Evolutionary conservation across 2,113 vertebrate species (phyloP).

Genomic region (Aptenodytes patagonicus): DNA sequence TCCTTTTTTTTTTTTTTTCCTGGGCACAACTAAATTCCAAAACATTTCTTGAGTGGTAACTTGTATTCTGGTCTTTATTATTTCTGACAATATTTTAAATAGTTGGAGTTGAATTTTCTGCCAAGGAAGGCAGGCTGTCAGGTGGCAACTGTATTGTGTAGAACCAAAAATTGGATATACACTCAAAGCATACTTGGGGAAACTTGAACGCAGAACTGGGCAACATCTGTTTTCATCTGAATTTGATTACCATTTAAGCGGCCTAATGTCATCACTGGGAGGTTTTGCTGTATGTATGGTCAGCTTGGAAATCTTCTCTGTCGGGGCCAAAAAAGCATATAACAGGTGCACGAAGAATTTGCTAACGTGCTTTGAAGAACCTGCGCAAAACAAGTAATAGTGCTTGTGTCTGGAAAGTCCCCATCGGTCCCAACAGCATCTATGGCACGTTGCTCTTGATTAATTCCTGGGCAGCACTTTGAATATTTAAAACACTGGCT

Average conservation of each 20-base stretch:
- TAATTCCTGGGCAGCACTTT: not conserved
- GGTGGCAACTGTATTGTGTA: not conserved
- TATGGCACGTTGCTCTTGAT: not conserved
- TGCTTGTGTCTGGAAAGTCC: not conserved
- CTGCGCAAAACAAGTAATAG: not conserved
- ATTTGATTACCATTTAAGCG: slow-evolving; percentile 62
- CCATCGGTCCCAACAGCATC: not conserved
- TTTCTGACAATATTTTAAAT: slow-evolving; percentile 63
- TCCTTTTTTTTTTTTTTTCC: not conserved
- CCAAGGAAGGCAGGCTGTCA: not conserved
- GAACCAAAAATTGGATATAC: not conserved
- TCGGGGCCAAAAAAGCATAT: not conserved
- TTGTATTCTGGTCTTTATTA: slow-evolving; percentile 33
- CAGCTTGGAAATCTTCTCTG: slow-evolving; percentile 48
- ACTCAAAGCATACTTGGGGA: slow-evolving; percentile 18
- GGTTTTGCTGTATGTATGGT: slow-evolving; percentile 50
- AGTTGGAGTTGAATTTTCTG: slow-evolving; percentile 24
- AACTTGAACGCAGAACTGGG: not conserved
- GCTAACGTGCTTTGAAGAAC: not conserved
- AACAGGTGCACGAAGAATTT: slow-evolving; percentile 68
- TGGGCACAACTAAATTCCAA: slow-evolving; percentile 5
- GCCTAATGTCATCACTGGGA: slow-evolving; percentile 43
- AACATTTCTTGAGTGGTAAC: not conserved
- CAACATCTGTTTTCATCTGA: slow-evolving; percentile 40
- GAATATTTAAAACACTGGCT: not conserved